These are phyloP conservation scores for Acipenser ruthenus DNA, from an alignment of 2,797 vertebrate species.

Conservation along the genomic window DNA sequence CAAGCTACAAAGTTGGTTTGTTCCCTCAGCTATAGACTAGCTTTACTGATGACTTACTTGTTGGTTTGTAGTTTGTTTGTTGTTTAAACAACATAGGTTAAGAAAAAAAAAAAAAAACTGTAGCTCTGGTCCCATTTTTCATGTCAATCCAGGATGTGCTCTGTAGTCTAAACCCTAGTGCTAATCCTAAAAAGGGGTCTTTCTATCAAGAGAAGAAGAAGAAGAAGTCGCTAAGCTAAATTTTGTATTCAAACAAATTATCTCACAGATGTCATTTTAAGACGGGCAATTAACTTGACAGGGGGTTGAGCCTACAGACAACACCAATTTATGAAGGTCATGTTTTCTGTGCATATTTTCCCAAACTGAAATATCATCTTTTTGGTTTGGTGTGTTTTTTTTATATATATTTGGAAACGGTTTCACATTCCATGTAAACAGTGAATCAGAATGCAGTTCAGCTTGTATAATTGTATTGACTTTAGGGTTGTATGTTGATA, in stretches of 20 bases:
- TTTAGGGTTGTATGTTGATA: no score
- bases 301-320: background rate
- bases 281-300: background rate
- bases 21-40: no score
- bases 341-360: background rate
- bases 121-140: no score
- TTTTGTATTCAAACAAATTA: background rate
- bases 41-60: no score
- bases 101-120: no score
- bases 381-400: constrained; percentile 4
- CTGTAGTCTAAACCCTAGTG: no score
- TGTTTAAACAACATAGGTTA: no score
- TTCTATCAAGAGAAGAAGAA: no score
- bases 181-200: no score
- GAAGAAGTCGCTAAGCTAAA: background rate
- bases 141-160: no score
- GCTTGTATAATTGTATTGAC: background rate
- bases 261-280: constrained; percentile 1
- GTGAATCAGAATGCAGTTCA: background rate
- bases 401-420: background rate
- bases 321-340: constrained; percentile 6
- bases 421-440: constrained; percentile 2
- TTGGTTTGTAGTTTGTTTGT: no score
- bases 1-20: no score
- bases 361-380: background rate